Percentiles rank a stretch among this genome's conserved stretches.
phyloP scores from a whole-genome alignment of 2,113 vertebrate species.

The Dromas ardeola region DNA sequence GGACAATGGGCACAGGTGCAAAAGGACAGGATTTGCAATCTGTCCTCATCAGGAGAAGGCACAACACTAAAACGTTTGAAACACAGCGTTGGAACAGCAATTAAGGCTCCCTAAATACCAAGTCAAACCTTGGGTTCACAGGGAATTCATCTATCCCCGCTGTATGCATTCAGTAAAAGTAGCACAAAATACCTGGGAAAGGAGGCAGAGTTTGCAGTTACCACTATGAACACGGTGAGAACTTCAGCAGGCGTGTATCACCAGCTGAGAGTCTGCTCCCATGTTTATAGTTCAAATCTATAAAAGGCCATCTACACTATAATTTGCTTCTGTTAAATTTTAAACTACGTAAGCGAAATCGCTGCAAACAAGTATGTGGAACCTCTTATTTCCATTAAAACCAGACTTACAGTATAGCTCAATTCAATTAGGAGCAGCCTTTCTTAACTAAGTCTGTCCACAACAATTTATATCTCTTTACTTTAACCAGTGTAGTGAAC shows the following conservation, averaged over 20 bases:
- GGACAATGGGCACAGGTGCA: not conserved
- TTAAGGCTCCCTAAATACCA: not conserved
- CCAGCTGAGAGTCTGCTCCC: not conserved
- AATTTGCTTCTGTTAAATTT: not conserved
- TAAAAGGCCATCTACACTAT: not conserved
- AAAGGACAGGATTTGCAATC: not conserved
- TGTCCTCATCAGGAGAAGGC: not conserved
- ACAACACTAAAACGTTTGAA: not conserved
- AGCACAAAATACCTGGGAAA: not conserved
- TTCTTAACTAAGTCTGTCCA: not conserved
- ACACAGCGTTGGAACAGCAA: fast-evolving
- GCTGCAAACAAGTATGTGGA: not conserved
- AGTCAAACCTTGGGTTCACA: not conserved
- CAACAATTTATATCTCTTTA: not conserved
- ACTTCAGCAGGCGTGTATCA: not conserved
- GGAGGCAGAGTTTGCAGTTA: not conserved
- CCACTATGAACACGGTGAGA: not conserved
- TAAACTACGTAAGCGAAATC: not conserved
- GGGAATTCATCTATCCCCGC: not conserved
- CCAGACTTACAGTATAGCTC: not conserved
- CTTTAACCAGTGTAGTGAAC: not conserved
- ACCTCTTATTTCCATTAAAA: not conserved
- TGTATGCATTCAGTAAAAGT: not conserved
- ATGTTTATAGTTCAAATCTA: not conserved
- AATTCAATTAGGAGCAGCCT: not conserved